Evolutionary conservation across 2,888 invertebrate genomes (phyloP).

Genomic region (Mycalesis mineus): DNA sequence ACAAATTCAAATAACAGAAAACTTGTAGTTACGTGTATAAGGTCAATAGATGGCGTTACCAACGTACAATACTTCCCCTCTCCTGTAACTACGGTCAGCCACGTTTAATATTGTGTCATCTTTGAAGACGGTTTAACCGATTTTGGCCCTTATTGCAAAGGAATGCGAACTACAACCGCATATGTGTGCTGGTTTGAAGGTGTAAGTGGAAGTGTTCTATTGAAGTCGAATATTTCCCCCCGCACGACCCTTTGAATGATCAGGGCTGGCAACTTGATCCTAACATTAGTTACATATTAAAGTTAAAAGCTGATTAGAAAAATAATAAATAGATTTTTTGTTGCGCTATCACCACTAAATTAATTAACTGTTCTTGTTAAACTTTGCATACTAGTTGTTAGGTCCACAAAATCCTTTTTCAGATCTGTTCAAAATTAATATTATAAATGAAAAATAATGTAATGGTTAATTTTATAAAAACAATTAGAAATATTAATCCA

Average conservation of each 20-base stretch:
- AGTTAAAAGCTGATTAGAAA: too few species aligned
- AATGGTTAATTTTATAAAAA: too few species aligned
- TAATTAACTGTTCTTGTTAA: too few species aligned
- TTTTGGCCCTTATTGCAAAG: constrained; percentile 20
- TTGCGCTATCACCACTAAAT: neutral
- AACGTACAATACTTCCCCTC: constrained; percentile 56
- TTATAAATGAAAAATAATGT: too few species aligned
- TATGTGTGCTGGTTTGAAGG: constrained; percentile 26
- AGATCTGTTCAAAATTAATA: too few species aligned
- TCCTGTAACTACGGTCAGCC: constrained; percentile 38
- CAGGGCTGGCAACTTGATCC: constrained; percentile 28
- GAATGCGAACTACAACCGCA: constrained; percentile 20
- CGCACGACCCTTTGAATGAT: constrained; percentile 27
- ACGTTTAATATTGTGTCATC: constrained; percentile 33
- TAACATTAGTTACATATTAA: too few species aligned
- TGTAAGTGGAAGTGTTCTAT: constrained; percentile 32
- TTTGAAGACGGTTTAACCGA: constrained; percentile 18
- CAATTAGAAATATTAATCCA: too few species aligned
- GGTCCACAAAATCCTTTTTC: too few species aligned
- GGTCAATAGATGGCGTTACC: constrained; percentile 30
- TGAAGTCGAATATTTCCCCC: constrained; percentile 34
- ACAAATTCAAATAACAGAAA: constrained; percentile 3
- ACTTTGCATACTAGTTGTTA: too few species aligned
- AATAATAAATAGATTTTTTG: constrained; percentile 1
- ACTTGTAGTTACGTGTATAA: constrained; percentile 1